phyloP scores from a whole-genome alignment of 2,888 invertebrate genomes.

The Hyppa rectilinea region DNA sequence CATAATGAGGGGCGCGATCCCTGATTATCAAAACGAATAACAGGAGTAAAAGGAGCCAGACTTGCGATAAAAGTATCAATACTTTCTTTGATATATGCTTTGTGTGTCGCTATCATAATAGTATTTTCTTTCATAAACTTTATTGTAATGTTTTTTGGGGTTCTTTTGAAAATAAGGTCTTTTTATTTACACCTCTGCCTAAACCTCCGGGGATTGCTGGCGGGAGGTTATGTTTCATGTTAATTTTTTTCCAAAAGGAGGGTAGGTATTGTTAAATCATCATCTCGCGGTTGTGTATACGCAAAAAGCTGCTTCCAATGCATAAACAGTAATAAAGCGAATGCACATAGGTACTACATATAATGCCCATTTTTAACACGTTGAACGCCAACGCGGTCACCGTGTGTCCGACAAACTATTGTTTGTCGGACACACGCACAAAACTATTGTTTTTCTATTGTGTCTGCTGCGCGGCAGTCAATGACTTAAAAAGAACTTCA shows the following conservation, averaged over 20 bases:
- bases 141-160: background rate
- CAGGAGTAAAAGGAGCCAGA: conserved; percentile 40
- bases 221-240: too few species aligned
- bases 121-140: conserved; percentile 1
- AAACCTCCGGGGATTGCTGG: too few species aligned
- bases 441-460: too few species aligned
- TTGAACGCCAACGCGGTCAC: too few species aligned
- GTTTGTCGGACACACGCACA: too few species aligned
- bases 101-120: conserved; percentile 10
- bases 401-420: too few species aligned
- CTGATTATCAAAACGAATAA: conserved; percentile 45
- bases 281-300: background rate
- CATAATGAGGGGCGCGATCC: conserved; percentile 46
- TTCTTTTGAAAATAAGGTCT: background rate
- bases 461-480: too few species aligned
- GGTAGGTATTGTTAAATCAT: background rate
- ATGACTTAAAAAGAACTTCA: too few species aligned
- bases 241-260: background rate
- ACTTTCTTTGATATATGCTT: conserved; percentile 10
- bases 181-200: background rate
- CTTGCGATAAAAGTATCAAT: conserved; percentile 27
- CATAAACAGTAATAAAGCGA: too few species aligned
- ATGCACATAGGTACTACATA: too few species aligned
- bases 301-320: background rate
- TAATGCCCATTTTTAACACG: too few species aligned